Evolutionary conservation across 2,797 vertebrate genomes (phyloP), one percentile per base, ranked within the genome.

Genomic region (Sebastes nivosus): DNA sequence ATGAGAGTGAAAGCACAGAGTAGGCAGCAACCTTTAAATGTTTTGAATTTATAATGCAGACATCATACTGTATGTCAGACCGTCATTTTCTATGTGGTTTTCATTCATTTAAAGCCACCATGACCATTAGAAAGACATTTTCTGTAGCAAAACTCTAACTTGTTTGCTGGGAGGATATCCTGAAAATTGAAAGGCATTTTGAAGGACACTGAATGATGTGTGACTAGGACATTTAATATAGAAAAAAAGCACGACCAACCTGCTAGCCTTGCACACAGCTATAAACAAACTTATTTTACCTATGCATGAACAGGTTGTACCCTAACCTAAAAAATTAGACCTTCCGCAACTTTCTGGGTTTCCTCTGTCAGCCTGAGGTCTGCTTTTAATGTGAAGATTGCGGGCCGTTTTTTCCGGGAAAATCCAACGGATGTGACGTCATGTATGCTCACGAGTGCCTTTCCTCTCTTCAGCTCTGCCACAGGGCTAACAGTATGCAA

Each of bases 211-310:
- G 42, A 75, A 73, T 25, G 55, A 52, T 1, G 7, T 60, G 38
- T 42, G 11, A 24, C 67, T n/a, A 1, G 14, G 22, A 74, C 30
- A 24, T 59, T 30, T 20, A 8, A 18, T 25, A 12, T 3, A 11
- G 11, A 32, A 8, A 46, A 30, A 32, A 18, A 72, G n/a, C 14
- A 64, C 42, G 5, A 3, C 3, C 5, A 2, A 65, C 25, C 13
- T 32, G n/a, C 8, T 27, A 25, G 24, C 32, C 32, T 34, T 11
- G 32, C 55, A 27, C 4, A 29, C 29, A 29, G 29, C 29, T 29
- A 29, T 24, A 80, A 63, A 72, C 12, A 8, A 32, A 20, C 32
- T 65, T 73, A 30, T 59, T 72, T 94, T 93, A 97, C 57, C 20
- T 9, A 2, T 52, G 50, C 8, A 0, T 0, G 0, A 46, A 46